Percentiles rank a stretch among this genome's conserved stretches.
phyloP scores from a whole-genome alignment of 2,113 vertebrate genomes.

The Circaetus gallicus region DNA sequence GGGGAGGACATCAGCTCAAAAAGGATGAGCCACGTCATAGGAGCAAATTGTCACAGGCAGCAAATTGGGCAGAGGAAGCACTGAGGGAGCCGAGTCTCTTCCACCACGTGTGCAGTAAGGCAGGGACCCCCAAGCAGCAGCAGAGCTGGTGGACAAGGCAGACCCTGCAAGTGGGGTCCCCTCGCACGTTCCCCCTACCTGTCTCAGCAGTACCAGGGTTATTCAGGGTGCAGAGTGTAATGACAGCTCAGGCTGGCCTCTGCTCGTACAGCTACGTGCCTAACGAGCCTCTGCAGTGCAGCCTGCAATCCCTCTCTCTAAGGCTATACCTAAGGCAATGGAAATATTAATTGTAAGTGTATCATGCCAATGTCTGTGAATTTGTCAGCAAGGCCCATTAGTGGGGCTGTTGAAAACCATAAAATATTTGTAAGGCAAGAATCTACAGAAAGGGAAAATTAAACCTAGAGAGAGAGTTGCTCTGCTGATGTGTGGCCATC shows the following conservation, averaged over 20 bases:
- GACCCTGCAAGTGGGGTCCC: not conserved
- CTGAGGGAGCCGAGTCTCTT: not conserved
- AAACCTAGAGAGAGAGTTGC: not conserved
- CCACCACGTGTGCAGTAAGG: fast-evolving
- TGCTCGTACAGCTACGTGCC: not conserved
- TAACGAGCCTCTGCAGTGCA: not conserved
- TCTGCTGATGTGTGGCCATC: not conserved
- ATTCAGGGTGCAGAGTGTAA: not conserved
- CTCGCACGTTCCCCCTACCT: not conserved
- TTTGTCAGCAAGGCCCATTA: not conserved
- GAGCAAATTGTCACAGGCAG: not conserved
- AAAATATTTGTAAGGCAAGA: not conserved
- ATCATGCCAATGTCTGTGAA: not conserved
- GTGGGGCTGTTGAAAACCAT: not conserved
- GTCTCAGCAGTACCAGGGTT: fast-evolving
- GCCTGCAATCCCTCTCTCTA: not conserved
- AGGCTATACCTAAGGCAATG: not conserved
- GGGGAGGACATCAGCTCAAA: not conserved
- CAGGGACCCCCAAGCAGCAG: not conserved
- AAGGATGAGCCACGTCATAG: no score
- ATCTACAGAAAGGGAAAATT: not conserved
- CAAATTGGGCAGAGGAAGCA: not conserved
- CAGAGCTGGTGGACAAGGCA: not conserved
- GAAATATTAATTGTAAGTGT: not conserved
- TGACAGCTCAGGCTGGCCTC: fast-evolving